Evolutionary conservation across 2,113 vertebrate species (phyloP), one percentile per base, ranked within the genome.

Genomic region (Dicerorhinus sumatrensis): DNA sequence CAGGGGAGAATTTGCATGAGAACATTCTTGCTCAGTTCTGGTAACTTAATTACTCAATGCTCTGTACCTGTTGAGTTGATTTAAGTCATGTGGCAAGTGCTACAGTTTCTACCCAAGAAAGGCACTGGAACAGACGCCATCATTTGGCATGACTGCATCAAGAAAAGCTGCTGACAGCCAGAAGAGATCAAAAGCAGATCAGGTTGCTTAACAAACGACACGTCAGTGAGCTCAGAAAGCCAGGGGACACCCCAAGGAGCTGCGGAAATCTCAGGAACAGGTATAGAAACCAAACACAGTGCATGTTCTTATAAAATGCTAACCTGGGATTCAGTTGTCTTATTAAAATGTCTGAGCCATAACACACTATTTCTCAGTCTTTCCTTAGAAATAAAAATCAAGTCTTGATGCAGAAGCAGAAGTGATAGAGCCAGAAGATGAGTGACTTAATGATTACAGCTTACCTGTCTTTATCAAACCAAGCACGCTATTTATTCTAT

Each of bases 131-230:
- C 90, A 98, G 97, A 98, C 98, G 96, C 87, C 96, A 97, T 89
- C 95, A 87, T 97, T 97, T 97, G 97, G 96, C 97, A 98, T 91
- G 95, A 96, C 89, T 98, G 72, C 96, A 97, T 97, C 97, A 97
- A 96, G 97, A 94, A 98, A 96, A 33, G 0, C 10, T 98, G 97
- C 93, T 98, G 98, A 98, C 98, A 98, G 96, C 94, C 96, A 96
- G 86, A 73, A 95, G 94, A 98, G 98, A 99, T 98, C 98, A 99
- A 98, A 98, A 98, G 98, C 98, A 97, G 98, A 99, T 98, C 98
- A 97, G 98, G 95, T 98, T 98, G 98, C 98, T 98, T 97, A 98
- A 98, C 95, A 98, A 98, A 97, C 94, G 97, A 48, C 95, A 97
- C 96, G 97, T 94, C 97, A 96, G 76, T 92, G 86, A 97, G 97